Evolutionary conservation across 2,888 invertebrate species (phyloP).

Genomic region (Octonoba sinensis): DNA sequence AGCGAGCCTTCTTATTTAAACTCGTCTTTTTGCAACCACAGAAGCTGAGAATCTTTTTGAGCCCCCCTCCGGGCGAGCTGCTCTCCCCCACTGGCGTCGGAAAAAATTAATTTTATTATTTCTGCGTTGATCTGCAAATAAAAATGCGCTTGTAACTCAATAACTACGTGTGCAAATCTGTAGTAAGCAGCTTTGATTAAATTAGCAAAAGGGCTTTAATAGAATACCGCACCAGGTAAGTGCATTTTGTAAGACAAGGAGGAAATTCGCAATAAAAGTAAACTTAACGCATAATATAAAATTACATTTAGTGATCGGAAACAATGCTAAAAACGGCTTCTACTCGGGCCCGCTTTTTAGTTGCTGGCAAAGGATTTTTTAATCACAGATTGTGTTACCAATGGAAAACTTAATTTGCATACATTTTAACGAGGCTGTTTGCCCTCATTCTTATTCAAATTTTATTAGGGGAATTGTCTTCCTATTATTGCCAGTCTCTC

Average conservation of each 20-base stretch:
- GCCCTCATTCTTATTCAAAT: constrained; percentile 65
- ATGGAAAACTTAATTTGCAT: constrained; percentile 64
- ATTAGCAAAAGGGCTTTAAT: constrained; percentile 60
- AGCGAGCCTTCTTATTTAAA: constrained; percentile 28
- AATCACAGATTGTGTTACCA: constrained; percentile 64
- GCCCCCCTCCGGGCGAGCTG: no score
- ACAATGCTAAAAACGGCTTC: constrained; percentile 61
- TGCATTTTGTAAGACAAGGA: constrained; percentile 43
- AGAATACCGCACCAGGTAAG: constrained; percentile 59
- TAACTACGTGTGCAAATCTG: constrained; percentile 62
- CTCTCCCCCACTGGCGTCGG: constrained; percentile 11
- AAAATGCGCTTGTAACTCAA: constrained; percentile 61
- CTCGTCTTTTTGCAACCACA: not conserved
- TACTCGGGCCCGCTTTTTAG: constrained; percentile 46
- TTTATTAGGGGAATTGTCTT: constrained; percentile 65
- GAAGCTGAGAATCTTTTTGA: constrained; percentile 33
- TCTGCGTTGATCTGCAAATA: constrained; percentile 56
- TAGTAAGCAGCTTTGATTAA: constrained; percentile 60
- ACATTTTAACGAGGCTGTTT: constrained; percentile 65
- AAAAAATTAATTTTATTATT: constrained; percentile 62
- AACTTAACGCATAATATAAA: constrained; percentile 65
- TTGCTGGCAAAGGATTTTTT: constrained; percentile 53
- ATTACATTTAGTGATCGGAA: constrained; percentile 64
- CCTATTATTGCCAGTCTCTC: constrained; percentile 62
- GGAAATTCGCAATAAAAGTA: constrained; percentile 46